Conservation (phyloP, 2,113 vertebrate species). For the Poeciliopsis turrubarensis region DNA sequence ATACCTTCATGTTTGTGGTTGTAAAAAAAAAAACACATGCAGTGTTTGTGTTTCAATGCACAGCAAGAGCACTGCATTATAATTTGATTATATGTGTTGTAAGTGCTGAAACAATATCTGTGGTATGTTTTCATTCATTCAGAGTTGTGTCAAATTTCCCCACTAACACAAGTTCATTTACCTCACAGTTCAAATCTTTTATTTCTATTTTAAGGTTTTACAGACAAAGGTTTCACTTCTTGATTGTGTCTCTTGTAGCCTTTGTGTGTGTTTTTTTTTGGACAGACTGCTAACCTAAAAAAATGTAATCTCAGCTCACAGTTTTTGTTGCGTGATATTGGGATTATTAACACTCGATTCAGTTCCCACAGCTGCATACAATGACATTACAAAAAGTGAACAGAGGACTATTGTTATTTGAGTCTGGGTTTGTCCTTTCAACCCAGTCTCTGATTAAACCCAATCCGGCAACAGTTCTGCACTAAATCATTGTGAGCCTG, state of each 20-base stretch:
- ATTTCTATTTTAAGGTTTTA: slow-evolving; percentile 4
- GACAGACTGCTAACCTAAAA: background rate
- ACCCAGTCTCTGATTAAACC: slow-evolving; percentile 18
- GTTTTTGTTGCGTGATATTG: slow-evolving; percentile 9
- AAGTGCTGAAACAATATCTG: too few species aligned
- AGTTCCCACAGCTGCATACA: slow-evolving; percentile 51
- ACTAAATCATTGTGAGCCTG: background rate
- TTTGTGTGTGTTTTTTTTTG: background rate
- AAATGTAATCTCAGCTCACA: background rate
- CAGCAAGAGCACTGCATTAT: too few species aligned
- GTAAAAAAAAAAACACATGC: too few species aligned
- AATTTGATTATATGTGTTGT: too few species aligned
- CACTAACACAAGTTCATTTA: background rate
- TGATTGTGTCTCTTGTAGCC: slow-evolving; percentile 1
- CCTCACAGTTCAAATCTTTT: slow-evolving; percentile 5
- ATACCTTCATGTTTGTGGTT: background rate
- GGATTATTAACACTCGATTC: slow-evolving; percentile 37
- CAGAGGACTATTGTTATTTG: slow-evolving; percentile 49
- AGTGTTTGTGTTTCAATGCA: too few species aligned
- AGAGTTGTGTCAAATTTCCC: background rate
- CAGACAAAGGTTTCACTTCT: slow-evolving; percentile 50
- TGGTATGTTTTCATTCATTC: too few species aligned
- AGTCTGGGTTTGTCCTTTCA: slow-evolving; percentile 44
- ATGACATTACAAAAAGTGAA: slow-evolving; percentile 30
- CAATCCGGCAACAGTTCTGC: background rate